Percentiles rank a stretch among this genome's conserved stretches.
Conservation (phyloP, 1,140 invertebrate genomes). For the Steinernema khuongi region DNA sequence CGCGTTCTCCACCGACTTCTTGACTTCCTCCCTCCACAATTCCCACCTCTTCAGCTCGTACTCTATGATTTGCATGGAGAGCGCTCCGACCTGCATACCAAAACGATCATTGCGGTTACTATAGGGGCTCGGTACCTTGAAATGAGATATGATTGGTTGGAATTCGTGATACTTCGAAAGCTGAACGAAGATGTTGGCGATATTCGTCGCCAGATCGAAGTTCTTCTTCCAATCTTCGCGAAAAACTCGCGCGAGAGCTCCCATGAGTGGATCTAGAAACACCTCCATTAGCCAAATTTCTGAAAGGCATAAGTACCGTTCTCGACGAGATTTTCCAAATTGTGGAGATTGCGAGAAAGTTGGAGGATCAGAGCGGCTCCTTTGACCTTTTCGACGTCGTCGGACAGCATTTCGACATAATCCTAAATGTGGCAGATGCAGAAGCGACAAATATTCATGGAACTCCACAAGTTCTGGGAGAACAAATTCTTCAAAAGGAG, state of each 20-base stretch:
- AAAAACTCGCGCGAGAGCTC: slow-evolving; percentile 84
- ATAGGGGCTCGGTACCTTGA: slow-evolving; percentile 68
- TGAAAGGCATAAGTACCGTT: slow-evolving; percentile 68
- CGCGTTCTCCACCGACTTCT: slow-evolving; percentile 63
- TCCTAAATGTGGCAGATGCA: slow-evolving; percentile 65
- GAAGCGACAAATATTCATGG: neutral
- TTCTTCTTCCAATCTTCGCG: slow-evolving; percentile 94
- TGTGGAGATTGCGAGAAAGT: slow-evolving; percentile 82
- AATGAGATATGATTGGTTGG: slow-evolving; percentile 81
- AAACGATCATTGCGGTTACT: slow-evolving; percentile 19
- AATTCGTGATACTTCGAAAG: slow-evolving; percentile 94
- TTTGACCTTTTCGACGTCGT: slow-evolving; percentile 85
- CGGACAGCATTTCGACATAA: slow-evolving; percentile 92
- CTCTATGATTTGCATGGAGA: slow-evolving; percentile 91
- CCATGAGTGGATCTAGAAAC: slow-evolving; percentile 79
- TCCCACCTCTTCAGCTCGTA: slow-evolving; percentile 85
- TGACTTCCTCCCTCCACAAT: slow-evolving; percentile 83
- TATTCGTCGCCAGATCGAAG: slow-evolving; percentile 89
- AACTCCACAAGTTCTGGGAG: neutral
- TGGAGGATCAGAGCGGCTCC: slow-evolving; percentile 84
- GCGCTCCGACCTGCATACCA: slow-evolving; percentile 77
- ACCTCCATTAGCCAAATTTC: slow-evolving; percentile 13
- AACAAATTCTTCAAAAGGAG: too few relatives aligned
- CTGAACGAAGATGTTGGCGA: slow-evolving; percentile 92
- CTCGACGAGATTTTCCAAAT: slow-evolving; percentile 82